phyloP scores from a whole-genome alignment of 1,140 invertebrate genomes.

The Danaus plexippus region DNA sequence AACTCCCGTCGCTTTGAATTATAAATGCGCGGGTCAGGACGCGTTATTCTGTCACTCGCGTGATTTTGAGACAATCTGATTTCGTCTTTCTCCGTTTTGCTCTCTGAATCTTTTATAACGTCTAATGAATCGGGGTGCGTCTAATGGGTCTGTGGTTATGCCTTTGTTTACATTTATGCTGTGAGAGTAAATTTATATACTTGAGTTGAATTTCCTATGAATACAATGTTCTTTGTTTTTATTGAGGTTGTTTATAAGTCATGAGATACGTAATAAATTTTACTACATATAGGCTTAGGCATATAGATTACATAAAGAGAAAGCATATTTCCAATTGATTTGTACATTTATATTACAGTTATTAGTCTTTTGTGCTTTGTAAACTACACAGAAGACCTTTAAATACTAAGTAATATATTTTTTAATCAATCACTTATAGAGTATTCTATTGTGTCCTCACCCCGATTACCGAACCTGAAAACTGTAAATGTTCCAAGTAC shows the following conservation, averaged over 20 bases:
- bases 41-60: slow-evolving; percentile 52
- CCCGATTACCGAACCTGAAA: slow-evolving; percentile 17
- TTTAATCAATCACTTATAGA: too few species aligned
- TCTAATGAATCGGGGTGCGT: slow-evolving; percentile 40
- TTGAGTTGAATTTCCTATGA: slow-evolving; percentile 5
- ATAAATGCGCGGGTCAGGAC: slow-evolving; percentile 53
- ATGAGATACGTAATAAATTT: too few species aligned
- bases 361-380: too few species aligned
- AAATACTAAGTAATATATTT: too few species aligned
- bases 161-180: slow-evolving; percentile 28
- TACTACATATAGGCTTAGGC: too few species aligned
- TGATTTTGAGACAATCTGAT: slow-evolving; percentile 71
- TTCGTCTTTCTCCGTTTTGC: slow-evolving; percentile 65
- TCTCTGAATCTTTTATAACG: slow-evolving; percentile 64
- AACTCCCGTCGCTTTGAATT: slow-evolving; percentile 43
- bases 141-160: slow-evolving; percentile 44
- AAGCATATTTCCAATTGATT: too few species aligned
- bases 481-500: slow-evolving; percentile 35
- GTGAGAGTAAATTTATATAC: background rate
- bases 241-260: too few species aligned
- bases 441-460: too few species aligned
- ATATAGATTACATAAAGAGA: too few species aligned
- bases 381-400: too few species aligned
- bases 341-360: too few species aligned
- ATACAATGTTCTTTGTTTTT: background rate